phyloP scores from a whole-genome alignment of 2,797 vertebrate species.

The Glyptemys insculpta region DNA sequence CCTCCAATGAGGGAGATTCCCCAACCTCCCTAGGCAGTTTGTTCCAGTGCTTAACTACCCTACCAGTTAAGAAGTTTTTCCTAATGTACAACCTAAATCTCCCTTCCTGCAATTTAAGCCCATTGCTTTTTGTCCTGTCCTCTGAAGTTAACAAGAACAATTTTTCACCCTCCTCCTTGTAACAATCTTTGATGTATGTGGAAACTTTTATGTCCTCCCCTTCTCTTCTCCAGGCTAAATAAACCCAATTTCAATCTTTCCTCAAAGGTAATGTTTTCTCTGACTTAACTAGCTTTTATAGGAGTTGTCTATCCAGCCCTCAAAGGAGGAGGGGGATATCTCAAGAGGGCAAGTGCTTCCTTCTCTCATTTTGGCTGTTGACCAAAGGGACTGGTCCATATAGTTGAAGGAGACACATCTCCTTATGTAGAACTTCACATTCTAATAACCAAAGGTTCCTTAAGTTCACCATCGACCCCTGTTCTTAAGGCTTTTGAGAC shows the following conservation, averaged over 20 bases:
- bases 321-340: neutral
- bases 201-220: too few relatives aligned
- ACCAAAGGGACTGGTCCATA: neutral
- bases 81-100: neutral
- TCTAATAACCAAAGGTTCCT: neutral
- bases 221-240: too few relatives aligned
- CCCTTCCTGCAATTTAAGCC: neutral
- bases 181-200: too few relatives aligned
- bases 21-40: neutral
- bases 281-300: neutral
- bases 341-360: neutral
- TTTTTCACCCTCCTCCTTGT: too few relatives aligned
- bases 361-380: neutral
- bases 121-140: neutral
- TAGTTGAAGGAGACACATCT: neutral
- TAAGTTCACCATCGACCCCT: neutral
- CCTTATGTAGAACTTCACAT: neutral
- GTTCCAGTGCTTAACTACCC: neutral
- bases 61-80: neutral
- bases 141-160: neutral
- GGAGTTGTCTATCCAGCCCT: neutral
- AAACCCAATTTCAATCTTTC: too few relatives aligned
- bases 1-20: neutral
- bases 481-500: neutral
- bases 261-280: too few relatives aligned